Evolutionary conservation across 64 coral and sea anemone genomes (phyloP), one percentile per base, ranked within the genome.

Genomic region (Orbicella faveolata): DNA sequence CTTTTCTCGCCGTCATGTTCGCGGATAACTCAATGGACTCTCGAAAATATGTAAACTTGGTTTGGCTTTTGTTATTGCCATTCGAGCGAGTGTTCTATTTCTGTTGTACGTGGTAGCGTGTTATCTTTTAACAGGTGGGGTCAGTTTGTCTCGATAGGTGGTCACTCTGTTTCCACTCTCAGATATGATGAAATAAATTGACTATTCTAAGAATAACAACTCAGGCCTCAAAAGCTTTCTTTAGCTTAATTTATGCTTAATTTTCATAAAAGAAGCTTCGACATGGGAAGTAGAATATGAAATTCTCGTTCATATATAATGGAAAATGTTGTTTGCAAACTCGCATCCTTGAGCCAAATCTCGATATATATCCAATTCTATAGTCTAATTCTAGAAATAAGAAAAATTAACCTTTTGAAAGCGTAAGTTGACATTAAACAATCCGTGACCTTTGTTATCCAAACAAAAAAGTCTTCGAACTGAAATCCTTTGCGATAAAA

Each of bases 81-180:
- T 72, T 72, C 23, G 65, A 21, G 19, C 41, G 9, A 70, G 21
- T 16, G 41, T 66, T 85, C 9, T 67, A 85, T 30, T 82, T 82
- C 11, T 17, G 61, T 9, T 48, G 39, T 25, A 73, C 63, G 37
- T 70, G 65, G 82, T 53, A 72, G 39, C 64, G 82, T 72, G 82
- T 72, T 69, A 52, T 57, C 41, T 13, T 72, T 52, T 25, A 85
- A 17, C 82, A 85, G 82, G 82, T 85, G 82, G 82, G 26, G 10
- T 70, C 12, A 52, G 41, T 85, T 21, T 85, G 35, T 25, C 44
- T 85, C 67, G 20, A 36, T 85, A 52, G 82, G 82, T 85, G 82
- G 82, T 85, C 82, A 85, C 16, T 48, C 19, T 85, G 82, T 85
- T 85, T 72, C 82, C 61, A 85, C 36, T 73, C 37, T 85, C 44